A percentile compares a stretch with the other conserved stretches of the same genome.
Evolutionary conservation across 2,113 vertebrate genomes (phyloP).

Genomic region (Gadus macrocephalus): DNA sequence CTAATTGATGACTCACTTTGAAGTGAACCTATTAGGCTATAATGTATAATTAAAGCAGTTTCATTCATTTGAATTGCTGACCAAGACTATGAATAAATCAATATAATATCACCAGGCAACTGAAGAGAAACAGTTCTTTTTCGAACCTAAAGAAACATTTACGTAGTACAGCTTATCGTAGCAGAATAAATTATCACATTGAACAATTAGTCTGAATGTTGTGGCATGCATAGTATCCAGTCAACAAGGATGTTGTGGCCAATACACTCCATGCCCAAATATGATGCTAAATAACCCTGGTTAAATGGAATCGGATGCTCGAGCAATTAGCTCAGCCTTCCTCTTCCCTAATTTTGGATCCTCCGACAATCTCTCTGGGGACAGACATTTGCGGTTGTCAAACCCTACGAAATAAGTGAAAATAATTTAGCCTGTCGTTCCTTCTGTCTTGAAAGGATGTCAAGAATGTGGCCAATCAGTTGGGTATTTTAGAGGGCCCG

Average conservation of each 20-base stretch:
- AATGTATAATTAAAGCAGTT: not conserved
- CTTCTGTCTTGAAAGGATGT: constrained; percentile 60
- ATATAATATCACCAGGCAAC: too few species aligned
- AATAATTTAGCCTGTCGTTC: constrained; percentile 32
- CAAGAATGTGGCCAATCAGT: constrained; percentile 76
- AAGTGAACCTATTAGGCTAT: too few species aligned
- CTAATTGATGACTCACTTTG: too few species aligned
- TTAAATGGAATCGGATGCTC: constrained; percentile 47
- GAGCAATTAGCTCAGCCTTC: constrained; percentile 49
- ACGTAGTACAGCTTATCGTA: too few species aligned
- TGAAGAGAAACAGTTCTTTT: too few species aligned
- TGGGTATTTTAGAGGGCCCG: constrained; percentile 74
- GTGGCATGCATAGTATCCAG: constrained; percentile 34
- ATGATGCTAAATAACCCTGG: constrained; percentile 56
- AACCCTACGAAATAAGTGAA: constrained; percentile 56
- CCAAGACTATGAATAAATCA: too few species aligned
- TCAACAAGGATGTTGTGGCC: constrained; percentile 48
- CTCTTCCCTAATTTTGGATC: constrained; percentile 55
- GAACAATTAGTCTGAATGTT: constrained; percentile 39
- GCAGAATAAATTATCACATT: not conserved
- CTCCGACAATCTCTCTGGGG: constrained; percentile 53
- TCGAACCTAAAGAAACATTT: too few species aligned
- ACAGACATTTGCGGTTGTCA: constrained; percentile 42
- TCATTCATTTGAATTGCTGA: constrained; percentile 24
- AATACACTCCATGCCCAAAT: constrained; percentile 61